A percentile compares a stretch with the other conserved stretches of the same genome.
phyloP scores from a whole-genome alignment of 2,888 invertebrate genomes.

The Thymelicus acteon region DNA sequence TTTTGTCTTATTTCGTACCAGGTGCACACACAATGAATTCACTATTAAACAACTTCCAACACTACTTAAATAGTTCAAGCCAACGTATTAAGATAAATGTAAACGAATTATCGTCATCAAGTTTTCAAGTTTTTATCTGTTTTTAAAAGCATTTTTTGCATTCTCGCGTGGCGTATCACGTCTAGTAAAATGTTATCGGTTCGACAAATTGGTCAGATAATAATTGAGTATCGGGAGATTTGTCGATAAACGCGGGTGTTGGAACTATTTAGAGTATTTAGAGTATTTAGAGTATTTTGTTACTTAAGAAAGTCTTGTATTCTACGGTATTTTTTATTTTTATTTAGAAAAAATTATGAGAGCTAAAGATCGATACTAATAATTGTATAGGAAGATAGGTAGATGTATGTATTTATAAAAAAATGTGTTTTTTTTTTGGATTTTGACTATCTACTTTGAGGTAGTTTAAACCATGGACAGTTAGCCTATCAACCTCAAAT shows the following conservation, averaged over 20 bases:
- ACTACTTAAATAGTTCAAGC: background rate
- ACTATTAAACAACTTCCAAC: background rate
- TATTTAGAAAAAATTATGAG: no score
- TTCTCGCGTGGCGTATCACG: slow-evolving; percentile 3
- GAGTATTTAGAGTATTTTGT: background rate
- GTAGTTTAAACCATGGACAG: no score
- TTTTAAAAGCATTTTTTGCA: slow-evolving; percentile 19
- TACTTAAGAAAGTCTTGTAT: background rate
- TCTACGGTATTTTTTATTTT: background rate
- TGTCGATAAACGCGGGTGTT: slow-evolving; percentile 34
- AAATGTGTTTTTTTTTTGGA: no score
- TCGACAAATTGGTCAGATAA: slow-evolving; percentile 46
- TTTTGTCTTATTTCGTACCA: no score
- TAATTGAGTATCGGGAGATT: slow-evolving; percentile 38
- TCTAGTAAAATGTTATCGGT: slow-evolving; percentile 39
- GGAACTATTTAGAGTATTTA: background rate
- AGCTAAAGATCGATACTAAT: no score
- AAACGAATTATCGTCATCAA: background rate
- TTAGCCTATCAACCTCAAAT: no score
- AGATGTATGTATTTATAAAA: no score
- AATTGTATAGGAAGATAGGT: no score
- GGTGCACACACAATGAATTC: background rate
- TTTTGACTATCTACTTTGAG: no score
- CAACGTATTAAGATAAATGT: background rate
- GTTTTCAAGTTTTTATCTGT: background rate